A percentile compares a stretch with the other conserved stretches of the same genome.
phyloP scores from a whole-genome alignment of 2,888 invertebrate species.

The Aricia artaxerxes region DNA sequence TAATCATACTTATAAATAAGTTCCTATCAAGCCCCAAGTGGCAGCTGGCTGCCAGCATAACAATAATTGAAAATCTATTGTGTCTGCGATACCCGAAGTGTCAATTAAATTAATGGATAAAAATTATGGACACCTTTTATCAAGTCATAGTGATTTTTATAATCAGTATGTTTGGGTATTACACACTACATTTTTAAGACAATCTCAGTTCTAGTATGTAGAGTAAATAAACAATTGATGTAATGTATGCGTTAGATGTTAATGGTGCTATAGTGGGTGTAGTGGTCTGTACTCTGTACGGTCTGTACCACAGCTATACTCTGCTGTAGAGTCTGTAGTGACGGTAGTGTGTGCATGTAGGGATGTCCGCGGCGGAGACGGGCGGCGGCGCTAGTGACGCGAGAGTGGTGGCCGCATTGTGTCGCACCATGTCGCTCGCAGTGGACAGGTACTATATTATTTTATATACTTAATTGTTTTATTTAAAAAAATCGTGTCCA shows the following conservation, averaged over 20 bases:
- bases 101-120: too few relatives aligned
- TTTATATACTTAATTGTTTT: not conserved
- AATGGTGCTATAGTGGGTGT: not conserved
- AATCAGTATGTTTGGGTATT: too few relatives aligned
- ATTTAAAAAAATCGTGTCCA: not conserved
- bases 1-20: too few relatives aligned
- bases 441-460: constrained; percentile 44
- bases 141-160: too few relatives aligned
- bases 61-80: too few relatives aligned
- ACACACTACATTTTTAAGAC: too few relatives aligned
- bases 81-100: too few relatives aligned
- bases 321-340: not conserved
- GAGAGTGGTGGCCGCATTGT: constrained; percentile 41
- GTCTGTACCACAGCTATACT: not conserved
- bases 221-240: not conserved
- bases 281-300: not conserved
- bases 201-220: not conserved
- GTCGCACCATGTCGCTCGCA: constrained; percentile 44
- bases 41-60: too few relatives aligned
- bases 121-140: too few relatives aligned
- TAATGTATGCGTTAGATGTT: not conserved
- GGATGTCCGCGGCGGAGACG: constrained; percentile 12
- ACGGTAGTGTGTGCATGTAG: not conserved
- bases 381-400: constrained; percentile 21
- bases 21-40: too few relatives aligned